A percentile compares a stretch with the other conserved stretches of the same genome.
Conservation (phyloP, 2,888 invertebrate species). For the Boloria selene region DNA sequence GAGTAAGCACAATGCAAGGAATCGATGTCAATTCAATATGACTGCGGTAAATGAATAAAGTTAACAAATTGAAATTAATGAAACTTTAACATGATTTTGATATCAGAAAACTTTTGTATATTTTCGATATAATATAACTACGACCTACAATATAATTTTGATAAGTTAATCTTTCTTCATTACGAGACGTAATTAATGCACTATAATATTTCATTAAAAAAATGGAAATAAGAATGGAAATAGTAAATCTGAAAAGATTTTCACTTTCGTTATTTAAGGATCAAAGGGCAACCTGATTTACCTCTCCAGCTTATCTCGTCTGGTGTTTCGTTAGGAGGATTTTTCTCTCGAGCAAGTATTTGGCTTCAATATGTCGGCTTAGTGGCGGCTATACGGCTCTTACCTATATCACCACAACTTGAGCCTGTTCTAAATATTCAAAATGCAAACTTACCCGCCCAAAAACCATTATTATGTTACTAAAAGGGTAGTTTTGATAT, state of each 20-base stretch:
- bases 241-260: slow-evolving; percentile 2
- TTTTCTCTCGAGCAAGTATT: slow-evolving; percentile 13
- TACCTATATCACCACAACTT: slow-evolving; percentile 8
- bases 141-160: background rate
- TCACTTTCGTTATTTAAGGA: slow-evolving; percentile 22
- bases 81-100: background rate
- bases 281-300: slow-evolving; percentile 26
- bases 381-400: slow-evolving; percentile 6
- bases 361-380: slow-evolving; percentile 17
- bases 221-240: background rate
- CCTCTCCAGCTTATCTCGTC: slow-evolving; percentile 22
- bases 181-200: too few species aligned
- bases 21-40: background rate
- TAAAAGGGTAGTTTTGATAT: slow-evolving; percentile 6
- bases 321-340: slow-evolving; percentile 14
- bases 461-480: slow-evolving; percentile 1
- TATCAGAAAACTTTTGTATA: background rate
- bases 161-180: background rate
- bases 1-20: slow-evolving; percentile 12
- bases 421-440: slow-evolving; percentile 4
- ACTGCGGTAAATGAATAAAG: slow-evolving; percentile 4
- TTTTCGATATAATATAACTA: background rate
- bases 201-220: too few species aligned
- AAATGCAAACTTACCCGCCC: slow-evolving; percentile 1
- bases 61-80: slow-evolving; percentile 4